A percentile compares a stretch with the other conserved stretches of the same genome.
These are phyloP conservation scores for Drosophila mimetica DNA, from an alignment of 2,888 invertebrate species.

Conservation along the genomic window DNA sequence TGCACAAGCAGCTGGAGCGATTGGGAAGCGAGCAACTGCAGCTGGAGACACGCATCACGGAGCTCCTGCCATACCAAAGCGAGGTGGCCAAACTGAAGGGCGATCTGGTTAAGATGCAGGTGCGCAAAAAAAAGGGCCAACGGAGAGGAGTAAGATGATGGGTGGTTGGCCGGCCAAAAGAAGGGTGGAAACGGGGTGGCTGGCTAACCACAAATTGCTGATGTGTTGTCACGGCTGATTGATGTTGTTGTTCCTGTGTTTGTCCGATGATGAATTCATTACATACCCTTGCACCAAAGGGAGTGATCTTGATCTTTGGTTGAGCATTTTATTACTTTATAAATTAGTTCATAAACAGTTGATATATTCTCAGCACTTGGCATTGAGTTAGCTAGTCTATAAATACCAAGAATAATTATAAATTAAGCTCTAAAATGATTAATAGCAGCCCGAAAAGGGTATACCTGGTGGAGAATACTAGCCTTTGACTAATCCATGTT, in stretches of 20 bases:
- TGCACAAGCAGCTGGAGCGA: slow-evolving; percentile 87
- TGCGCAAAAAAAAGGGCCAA: slow-evolving; percentile 71
- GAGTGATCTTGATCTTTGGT: background rate
- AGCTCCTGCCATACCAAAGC: slow-evolving; percentile 87
- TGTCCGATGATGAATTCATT: slow-evolving; percentile 15
- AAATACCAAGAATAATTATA: background rate
- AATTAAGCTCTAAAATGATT: background rate
- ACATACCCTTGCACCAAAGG: slow-evolving; percentile 3
- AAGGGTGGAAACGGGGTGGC: background rate
- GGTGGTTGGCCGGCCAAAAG: background rate
- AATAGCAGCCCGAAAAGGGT: background rate
- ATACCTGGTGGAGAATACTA: background rate
- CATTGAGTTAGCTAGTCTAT: background rate
- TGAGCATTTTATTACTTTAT: background rate
- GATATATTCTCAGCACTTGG: background rate
- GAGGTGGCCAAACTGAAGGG: slow-evolving; percentile 89
- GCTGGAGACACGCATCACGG: slow-evolving; percentile 87
- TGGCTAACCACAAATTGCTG: slow-evolving; percentile 34
- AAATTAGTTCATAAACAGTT: background rate
- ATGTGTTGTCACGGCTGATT: slow-evolving; percentile 39
- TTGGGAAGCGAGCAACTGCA: slow-evolving; percentile 88
- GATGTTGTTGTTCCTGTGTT: slow-evolving; percentile 17
- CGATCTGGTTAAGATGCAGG: slow-evolving; percentile 90
- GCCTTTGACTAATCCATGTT: slow-evolving; percentile 7
- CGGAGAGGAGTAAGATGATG: background rate